These are phyloP conservation scores for Xyrichtys novacula DNA, from an alignment of 2,797 vertebrate species.

Conservation along the genomic window DNA sequence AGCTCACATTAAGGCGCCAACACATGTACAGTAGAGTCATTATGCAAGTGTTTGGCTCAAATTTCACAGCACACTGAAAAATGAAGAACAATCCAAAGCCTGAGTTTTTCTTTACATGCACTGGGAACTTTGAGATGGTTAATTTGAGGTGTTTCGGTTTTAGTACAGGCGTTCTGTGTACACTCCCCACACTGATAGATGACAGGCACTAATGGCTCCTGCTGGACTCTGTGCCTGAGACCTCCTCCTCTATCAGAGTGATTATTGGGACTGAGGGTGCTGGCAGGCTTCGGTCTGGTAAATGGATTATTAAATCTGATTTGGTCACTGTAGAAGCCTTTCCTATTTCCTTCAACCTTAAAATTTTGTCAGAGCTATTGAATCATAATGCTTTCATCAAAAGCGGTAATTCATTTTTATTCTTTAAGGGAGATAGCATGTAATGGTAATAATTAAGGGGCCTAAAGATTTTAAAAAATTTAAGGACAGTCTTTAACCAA, in stretches of 20 bases:
- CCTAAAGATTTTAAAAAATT: too few relatives aligned
- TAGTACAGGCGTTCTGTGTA: constrained; percentile 36
- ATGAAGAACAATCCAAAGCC: constrained; percentile 2
- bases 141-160: constrained; percentile 20
- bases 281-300: constrained; percentile 25
- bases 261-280: constrained; percentile 38
- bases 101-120: constrained; percentile 2
- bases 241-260: constrained; percentile 37
- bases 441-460: too few relatives aligned
- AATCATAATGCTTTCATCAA: not conserved
- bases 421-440: not conserved
- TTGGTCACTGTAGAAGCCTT: constrained; percentile 26
- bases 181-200: constrained; percentile 39
- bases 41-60: not conserved
- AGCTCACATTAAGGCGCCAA: constrained; percentile 38
- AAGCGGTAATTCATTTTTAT: not conserved
- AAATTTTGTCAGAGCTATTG: not conserved
- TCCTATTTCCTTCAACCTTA: constrained; percentile 2
- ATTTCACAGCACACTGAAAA: constrained; percentile 20
- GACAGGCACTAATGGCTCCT: constrained; percentile 41
- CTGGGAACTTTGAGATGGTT: not conserved
- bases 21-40: constrained; percentile 2
- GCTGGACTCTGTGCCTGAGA: constrained; percentile 32
- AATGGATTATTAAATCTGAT: constrained; percentile 32
- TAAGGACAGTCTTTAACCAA: too few relatives aligned